Conservation (phyloP, 2,113 vertebrate species). For the Chamaetylas fuelleborni region DNA sequence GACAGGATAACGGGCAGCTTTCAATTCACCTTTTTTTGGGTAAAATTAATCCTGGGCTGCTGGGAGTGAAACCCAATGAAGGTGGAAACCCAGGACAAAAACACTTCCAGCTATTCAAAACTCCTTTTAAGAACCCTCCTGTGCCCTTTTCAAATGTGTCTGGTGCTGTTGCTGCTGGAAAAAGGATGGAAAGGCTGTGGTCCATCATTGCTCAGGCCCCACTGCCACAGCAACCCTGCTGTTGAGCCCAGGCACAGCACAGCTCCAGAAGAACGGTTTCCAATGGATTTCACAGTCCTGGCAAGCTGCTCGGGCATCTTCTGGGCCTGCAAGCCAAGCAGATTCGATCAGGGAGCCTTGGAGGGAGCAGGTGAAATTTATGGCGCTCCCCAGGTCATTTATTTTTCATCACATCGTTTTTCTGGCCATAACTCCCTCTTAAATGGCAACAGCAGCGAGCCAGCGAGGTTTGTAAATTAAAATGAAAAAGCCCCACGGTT, state of each 20-base stretch:
- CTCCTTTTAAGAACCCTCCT: not conserved
- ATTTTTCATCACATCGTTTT: conserved; percentile 11
- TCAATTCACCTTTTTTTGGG: not conserved
- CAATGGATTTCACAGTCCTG: not conserved
- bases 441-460: conserved; percentile 42
- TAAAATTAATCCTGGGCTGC: not conserved
- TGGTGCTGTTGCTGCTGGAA: not conserved
- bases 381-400: not conserved
- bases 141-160: not conserved
- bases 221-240: not conserved
- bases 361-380: conserved; percentile 9
- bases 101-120: not conserved
- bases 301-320: not conserved
- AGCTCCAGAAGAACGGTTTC: not conserved
- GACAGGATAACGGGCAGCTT: not conserved
- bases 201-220: not conserved
- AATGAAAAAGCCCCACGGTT: conserved; percentile 45
- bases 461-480: conserved; percentile 37
- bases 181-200: not conserved
- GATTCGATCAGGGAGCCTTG: not conserved
- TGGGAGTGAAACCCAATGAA: not conserved
- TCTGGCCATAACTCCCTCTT: conserved; percentile 35
- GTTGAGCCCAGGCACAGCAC: not conserved
- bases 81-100: not conserved
- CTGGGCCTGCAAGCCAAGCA: not conserved